Evolutionary conservation across 2,113 vertebrate species (phyloP), one percentile per base, ranked within the genome.

Genomic region (Passer montanus): DNA sequence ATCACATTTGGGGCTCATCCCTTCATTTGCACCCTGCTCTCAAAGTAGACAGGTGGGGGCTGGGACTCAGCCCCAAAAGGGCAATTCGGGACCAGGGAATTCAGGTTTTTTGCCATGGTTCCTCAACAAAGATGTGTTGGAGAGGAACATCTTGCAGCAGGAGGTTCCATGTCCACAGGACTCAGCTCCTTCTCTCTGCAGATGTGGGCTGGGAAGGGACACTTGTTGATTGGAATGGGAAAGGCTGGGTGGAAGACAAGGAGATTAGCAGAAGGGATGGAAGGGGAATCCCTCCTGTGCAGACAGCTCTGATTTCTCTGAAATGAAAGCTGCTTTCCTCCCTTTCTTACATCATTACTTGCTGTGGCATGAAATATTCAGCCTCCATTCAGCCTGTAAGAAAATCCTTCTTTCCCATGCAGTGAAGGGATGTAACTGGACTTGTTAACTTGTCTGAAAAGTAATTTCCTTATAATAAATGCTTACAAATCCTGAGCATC

Each of bases 61-160:
- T 18, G 41, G 43, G 46, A n/a, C 26, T 4, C 0, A 8, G 43
- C 23, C 23, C 58, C 0, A 0, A 20, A 8, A 0, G 3, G 39
- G 30, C 37, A 41, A 0, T 10, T 10, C 0, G 0, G 19, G 31
- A 20, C 20, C 2, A 2, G 60, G 26, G 19, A 76, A 39, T 79
- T 84, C 0, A 1, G 26, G 22, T 64, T 21, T 21, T 39, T 82
- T 53, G 59, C 33, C 11, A 3, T 10, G 12, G 37, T 4, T 70
- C 18, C 27, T 46, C 37, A 52, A 3, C 19, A 63, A 10, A 50
- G 31, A 4, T 46, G 52, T 26, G 28, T 39, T 59, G 33, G 20
- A 59, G 39, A 44, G 30, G 52, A 58, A 76, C 30, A 52, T 84
- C 62, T 47, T 76, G 49, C 23, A 33, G 46, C 31, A 31, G 33